Evolutionary conservation across 2,113 vertebrate species (phyloP).

Genomic region (Silurus asotus): DNA sequence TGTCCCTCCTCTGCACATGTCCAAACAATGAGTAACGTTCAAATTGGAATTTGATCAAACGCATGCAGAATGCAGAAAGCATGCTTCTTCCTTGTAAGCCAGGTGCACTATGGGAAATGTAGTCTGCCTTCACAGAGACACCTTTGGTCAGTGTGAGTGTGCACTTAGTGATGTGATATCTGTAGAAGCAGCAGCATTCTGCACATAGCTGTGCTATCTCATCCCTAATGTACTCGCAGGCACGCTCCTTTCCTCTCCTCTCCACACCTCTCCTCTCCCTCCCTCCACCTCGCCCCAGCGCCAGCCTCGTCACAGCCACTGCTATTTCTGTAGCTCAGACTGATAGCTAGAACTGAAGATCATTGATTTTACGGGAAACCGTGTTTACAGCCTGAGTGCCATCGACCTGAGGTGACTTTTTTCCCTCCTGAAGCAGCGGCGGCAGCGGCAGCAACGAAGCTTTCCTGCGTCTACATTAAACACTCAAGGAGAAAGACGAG

Average conservation of each 20-base stretch:
- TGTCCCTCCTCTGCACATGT: too few relatives aligned
- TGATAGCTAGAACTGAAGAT: slow-evolving; percentile 93
- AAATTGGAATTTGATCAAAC: slow-evolving; percentile 34
- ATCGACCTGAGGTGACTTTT: slow-evolving; percentile 99
- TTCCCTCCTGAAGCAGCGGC: slow-evolving; percentile 90
- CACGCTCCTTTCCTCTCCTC: slow-evolving; percentile 48
- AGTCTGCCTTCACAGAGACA: slow-evolving; percentile 18
- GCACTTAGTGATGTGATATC: slow-evolving; percentile 43
- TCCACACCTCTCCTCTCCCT: slow-evolving; percentile 38
- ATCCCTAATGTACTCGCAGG: slow-evolving; percentile 61
- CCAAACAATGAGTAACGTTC: slow-evolving; percentile 8
- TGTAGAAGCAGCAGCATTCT: slow-evolving; percentile 44
- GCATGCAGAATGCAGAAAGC: background rate
- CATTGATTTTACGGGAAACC: slow-evolving; percentile 99
- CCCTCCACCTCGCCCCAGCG: slow-evolving; percentile 53
- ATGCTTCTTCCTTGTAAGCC: background rate
- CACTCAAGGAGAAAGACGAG: slow-evolving; percentile 71
- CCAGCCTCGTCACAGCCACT: slow-evolving; percentile 68
- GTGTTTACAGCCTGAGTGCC: slow-evolving; percentile 98
- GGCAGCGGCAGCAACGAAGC: slow-evolving; percentile 81
- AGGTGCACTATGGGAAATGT: slow-evolving; percentile 48
- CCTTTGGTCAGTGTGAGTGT: slow-evolving; percentile 19
- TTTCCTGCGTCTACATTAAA: slow-evolving; percentile 84
- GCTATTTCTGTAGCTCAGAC: slow-evolving; percentile 81
- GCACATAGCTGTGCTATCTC: slow-evolving; percentile 58